Evolutionary conservation across 1,140 invertebrate species (phyloP), one percentile per base, ranked within the genome.

Genomic region (Achroia grisella): DNA sequence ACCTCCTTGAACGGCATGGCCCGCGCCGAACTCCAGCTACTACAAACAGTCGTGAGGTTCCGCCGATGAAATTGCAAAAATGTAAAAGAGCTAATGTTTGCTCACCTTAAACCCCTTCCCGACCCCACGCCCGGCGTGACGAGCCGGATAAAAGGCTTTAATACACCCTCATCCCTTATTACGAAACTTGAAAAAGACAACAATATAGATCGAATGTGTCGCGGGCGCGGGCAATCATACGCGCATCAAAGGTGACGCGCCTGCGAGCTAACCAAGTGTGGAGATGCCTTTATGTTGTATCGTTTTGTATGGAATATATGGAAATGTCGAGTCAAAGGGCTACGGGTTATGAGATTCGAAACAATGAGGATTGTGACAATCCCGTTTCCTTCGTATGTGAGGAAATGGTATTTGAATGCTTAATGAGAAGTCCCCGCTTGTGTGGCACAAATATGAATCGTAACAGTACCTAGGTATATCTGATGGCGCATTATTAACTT

Each of bases 141-240:
- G 80, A 84, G 80, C 74, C 74, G 80, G 80, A 84, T 84, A 82
- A 84, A 84, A 82, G 80, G 78, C 80, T 84, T 84, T 84, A 84
- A 84, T 84, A 84, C 80, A 84, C 78, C 78, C 80, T 84, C 78
- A 82, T 80, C 76, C 80, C 78, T 85, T 85, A 85, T 85, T 82
- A 85, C 76, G 75, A 79, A 82, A 85, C 78, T 85, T 85, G 80
- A 85, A 85, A 85, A 82, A 85, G 78, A 85, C 80, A 84, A 84
- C 80, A 84, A 81, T 84, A 81, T 77, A 82, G 80, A 82, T 77
- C 69, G 67, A 75, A 82, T 79, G 80, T 84, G 80, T 84, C 78
- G 78, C 78, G 72, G 73, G 77, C 76, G 71, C 69, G 73, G 71
- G 80, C 80, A 78, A 84, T 84, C 80, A 84, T 81, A 84, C 75